Percentiles rank a stretch among this genome's conserved stretches.
Conservation (phyloP, 2,797 vertebrate genomes). For the Takifugu rubripes region DNA sequence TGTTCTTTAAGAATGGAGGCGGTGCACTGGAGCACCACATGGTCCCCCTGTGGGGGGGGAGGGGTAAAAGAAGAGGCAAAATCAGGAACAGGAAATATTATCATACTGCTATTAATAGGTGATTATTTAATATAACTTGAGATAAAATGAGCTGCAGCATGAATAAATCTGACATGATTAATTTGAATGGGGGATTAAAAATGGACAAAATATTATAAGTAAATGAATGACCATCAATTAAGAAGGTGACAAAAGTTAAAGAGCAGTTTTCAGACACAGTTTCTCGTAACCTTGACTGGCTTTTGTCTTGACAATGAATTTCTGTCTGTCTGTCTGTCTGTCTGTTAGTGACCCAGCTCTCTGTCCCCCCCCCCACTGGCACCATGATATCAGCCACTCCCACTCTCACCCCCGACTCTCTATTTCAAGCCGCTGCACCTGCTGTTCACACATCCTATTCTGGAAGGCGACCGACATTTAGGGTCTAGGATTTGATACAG, state of each 20-base stretch:
- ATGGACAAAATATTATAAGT: neutral
- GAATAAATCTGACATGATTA: too few relatives aligned
- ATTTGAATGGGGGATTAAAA: too few relatives aligned
- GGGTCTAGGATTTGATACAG: conserved; percentile 27
- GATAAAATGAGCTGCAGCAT: too few relatives aligned
- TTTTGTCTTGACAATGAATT: conserved; percentile 23
- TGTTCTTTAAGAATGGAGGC: conserved; percentile 89
- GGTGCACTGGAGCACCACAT: conserved; percentile 88
- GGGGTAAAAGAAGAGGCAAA: neutral
- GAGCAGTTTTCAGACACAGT: conserved; percentile 12
- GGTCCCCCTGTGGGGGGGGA: conserved; percentile 78
- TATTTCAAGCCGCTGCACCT: conserved; percentile 78
- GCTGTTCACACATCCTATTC: conserved; percentile 67
- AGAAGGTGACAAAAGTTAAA: neutral
- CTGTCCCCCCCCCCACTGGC: conserved; percentile 44
- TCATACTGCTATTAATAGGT: too few relatives aligned
- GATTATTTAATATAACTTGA: too few relatives aligned
- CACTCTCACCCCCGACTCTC: conserved; percentile 44
- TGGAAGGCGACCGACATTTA: conserved; percentile 56
- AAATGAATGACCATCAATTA: neutral
- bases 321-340: conserved; percentile 27
- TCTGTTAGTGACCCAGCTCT: conserved; percentile 26
- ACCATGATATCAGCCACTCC: conserved; percentile 45
- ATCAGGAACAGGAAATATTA: too few relatives aligned
- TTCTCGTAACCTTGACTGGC: conserved; percentile 26